These are phyloP conservation scores for Numenius arquata DNA, from an alignment of 2,113 vertebrate species.

Conservation along the genomic window DNA sequence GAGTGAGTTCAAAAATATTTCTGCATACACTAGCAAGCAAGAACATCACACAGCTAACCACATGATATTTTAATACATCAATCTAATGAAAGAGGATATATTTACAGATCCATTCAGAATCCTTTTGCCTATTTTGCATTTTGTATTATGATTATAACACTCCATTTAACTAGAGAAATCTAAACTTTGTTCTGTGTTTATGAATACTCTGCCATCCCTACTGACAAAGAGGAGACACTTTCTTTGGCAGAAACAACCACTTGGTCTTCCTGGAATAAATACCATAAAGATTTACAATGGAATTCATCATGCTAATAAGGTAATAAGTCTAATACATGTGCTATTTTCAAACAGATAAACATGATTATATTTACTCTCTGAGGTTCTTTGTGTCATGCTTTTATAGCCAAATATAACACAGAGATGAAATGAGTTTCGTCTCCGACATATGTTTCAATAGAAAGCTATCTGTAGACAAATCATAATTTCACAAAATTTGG, in stretches of 20 bases:
- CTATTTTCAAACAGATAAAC: background rate
- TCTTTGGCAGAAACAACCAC: background rate
- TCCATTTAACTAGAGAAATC: background rate
- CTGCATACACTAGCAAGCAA: background rate
- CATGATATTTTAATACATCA: background rate
- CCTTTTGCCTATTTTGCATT: background rate
- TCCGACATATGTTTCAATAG: background rate
- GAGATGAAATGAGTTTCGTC: background rate
- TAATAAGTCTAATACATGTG: background rate
- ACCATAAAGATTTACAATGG: background rate
- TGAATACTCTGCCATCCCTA: background rate
- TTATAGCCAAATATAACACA: background rate
- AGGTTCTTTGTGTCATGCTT: background rate
- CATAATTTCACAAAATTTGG: background rate
- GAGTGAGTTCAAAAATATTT: background rate
- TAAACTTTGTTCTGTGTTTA: background rate
- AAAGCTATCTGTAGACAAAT: background rate
- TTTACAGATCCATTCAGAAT: constrained; percentile 1
- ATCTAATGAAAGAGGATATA: background rate
- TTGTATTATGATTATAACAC: background rate
- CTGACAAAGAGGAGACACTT: background rate
- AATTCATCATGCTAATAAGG: background rate
- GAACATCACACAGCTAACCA: background rate
- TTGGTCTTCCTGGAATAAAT: background rate
- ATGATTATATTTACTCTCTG: background rate